Evolutionary conservation across 2,113 vertebrate genomes (phyloP).

Genomic region (Nyctibius bracteatus): DNA sequence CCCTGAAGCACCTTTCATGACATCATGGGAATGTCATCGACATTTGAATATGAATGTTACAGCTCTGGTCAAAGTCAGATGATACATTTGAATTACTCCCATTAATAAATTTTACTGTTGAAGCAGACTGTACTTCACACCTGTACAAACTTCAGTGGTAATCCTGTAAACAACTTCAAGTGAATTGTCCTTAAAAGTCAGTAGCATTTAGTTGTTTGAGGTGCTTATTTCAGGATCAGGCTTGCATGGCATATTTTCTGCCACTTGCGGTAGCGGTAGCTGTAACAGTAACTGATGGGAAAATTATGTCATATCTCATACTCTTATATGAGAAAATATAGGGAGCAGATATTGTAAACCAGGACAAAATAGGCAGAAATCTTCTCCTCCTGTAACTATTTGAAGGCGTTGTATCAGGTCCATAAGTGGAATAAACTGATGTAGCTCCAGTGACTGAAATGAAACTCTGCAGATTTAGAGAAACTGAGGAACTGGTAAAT

Average conservation of each 20-base stretch:
- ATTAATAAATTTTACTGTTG: background rate
- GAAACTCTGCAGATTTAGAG: conserved; percentile 10
- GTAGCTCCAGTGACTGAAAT: conserved; percentile 31
- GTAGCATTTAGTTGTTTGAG: background rate
- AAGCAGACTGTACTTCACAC: background rate
- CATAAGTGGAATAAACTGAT: conserved; percentile 16
- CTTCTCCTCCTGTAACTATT: conserved; percentile 6
- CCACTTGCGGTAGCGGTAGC: background rate
- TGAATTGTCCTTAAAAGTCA: background rate
- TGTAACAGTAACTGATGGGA: conserved; percentile 22
- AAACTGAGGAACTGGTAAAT: conserved; percentile 52
- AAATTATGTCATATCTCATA: conserved; percentile 21
- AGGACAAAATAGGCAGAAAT: background rate
- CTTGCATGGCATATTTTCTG: background rate
- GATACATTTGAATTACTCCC: background rate
- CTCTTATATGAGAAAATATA: background rate
- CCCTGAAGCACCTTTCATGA: background rate
- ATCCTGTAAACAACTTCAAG: background rate
- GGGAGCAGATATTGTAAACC: background rate
- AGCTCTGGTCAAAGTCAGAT: background rate
- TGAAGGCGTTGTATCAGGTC: conserved; percentile 31
- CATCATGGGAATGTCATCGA: background rate
- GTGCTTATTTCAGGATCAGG: background rate
- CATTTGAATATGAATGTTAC: background rate
- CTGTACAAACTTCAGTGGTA: background rate